phyloP scores from a whole-genome alignment of 2,797 vertebrate genomes.

The Lemur catta region DNA sequence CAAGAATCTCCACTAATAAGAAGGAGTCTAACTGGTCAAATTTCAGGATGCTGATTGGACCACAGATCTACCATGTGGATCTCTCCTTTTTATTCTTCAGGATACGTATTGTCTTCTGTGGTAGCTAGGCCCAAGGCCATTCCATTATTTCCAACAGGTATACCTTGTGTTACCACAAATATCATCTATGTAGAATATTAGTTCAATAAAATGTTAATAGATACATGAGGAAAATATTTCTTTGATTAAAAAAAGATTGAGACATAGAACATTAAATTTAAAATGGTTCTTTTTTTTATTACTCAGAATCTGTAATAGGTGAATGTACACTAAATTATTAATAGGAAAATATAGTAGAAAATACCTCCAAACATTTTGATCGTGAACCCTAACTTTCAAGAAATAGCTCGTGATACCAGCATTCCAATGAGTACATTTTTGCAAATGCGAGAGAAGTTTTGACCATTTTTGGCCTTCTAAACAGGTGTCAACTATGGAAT shows the following conservation, averaged over 20 bases:
- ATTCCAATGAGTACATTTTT: background rate
- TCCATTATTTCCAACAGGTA: background rate
- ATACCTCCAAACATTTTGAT: constrained; percentile 12
- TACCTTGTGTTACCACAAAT: background rate
- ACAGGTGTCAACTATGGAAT: background rate
- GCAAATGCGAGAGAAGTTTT: background rate
- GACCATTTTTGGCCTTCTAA: background rate
- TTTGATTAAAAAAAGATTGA: background rate
- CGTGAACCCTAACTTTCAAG: background rate
- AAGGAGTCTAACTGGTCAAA: background rate
- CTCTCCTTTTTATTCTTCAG: background rate
- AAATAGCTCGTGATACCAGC: background rate
- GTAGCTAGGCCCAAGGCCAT: background rate
- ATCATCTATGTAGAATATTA: background rate
- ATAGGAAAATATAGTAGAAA: background rate
- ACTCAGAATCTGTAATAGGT: background rate
- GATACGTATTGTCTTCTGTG: background rate
- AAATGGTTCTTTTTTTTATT: background rate
- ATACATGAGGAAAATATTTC: background rate
- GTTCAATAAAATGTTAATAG: background rate
- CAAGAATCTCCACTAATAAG: background rate
- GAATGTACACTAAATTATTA: background rate
- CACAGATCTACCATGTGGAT: background rate
- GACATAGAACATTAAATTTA: background rate
- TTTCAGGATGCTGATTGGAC: background rate